phyloP scores from a whole-genome alignment of 2,888 invertebrate genomes.

The Drosophila hamatofila region DNA sequence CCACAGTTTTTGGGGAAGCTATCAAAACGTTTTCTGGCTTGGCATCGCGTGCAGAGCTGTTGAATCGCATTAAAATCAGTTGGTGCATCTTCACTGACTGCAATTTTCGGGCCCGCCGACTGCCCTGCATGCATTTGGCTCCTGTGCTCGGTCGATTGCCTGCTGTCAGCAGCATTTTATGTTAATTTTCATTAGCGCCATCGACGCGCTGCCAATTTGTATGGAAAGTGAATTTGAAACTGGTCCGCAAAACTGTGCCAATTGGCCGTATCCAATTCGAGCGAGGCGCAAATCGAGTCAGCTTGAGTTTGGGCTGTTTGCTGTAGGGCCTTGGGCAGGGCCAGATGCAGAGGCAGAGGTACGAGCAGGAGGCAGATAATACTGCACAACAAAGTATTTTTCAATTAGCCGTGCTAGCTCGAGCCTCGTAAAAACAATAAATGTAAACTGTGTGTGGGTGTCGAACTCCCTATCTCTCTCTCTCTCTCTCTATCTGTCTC shows the following conservation, averaged over 20 bases:
- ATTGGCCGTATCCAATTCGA: constrained; percentile 34
- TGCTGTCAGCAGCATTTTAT: constrained; percentile 81
- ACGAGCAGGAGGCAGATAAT: constrained; percentile 41
- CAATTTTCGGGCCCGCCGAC: constrained; percentile 59
- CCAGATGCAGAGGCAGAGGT: background rate
- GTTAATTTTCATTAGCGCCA: constrained; percentile 80
- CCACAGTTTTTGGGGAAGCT: constrained; percentile 58
- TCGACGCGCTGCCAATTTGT: constrained; percentile 78
- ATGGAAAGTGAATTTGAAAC: constrained; percentile 79
- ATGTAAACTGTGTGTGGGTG: constrained; percentile 46
- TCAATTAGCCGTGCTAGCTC: constrained; percentile 68
- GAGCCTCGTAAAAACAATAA: constrained; percentile 77
- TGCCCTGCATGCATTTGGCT: constrained; percentile 36
- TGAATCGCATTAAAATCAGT: constrained; percentile 81
- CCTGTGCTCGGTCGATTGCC: constrained; percentile 75
- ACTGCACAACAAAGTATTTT: constrained; percentile 78
- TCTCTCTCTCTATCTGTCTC: background rate
- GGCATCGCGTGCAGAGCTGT: constrained; percentile 78
- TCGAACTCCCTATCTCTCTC: background rate
- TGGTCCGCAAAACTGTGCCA: constrained; percentile 66
- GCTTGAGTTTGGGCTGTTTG: background rate
- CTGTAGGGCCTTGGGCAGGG: background rate
- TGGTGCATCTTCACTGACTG: constrained; percentile 81
- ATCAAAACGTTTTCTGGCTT: constrained; percentile 71
- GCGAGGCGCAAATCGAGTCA: constrained; percentile 9